phyloP scores from a whole-genome alignment of 1,140 invertebrate species.

The Drosophila ambigua region DNA sequence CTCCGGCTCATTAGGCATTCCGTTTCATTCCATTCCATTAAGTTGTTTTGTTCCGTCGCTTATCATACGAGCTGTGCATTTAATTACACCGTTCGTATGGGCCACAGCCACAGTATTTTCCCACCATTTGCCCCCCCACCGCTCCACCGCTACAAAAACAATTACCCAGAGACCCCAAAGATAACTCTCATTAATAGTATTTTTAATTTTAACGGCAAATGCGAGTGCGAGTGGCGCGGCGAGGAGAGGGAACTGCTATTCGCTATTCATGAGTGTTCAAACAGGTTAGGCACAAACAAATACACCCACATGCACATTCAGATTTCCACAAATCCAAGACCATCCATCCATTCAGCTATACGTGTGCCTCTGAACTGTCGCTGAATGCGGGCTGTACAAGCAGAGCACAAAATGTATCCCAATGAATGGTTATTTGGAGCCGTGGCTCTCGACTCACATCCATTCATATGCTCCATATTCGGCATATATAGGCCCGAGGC shows the following conservation, averaged over 20 bases:
- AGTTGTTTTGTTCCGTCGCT: slow-evolving; percentile 38
- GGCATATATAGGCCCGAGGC: slow-evolving; percentile 5
- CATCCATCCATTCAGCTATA: slow-evolving; percentile 13
- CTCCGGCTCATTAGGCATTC: too few species aligned
- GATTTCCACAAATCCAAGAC: slow-evolving; percentile 5
- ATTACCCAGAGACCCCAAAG: slow-evolving; percentile 26
- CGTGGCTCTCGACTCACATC: background rate
- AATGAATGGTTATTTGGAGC: slow-evolving; percentile 41
- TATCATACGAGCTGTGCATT: slow-evolving; percentile 26
- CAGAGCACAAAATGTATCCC: background rate
- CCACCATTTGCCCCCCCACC: slow-evolving; percentile 35
- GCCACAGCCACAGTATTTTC: slow-evolving; percentile 8
- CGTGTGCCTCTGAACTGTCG: slow-evolving; percentile 8
- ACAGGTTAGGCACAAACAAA: slow-evolving; percentile 39
- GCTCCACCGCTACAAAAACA: slow-evolving; percentile 14
- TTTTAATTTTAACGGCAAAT: slow-evolving; percentile 25
- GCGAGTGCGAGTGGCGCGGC: background rate
- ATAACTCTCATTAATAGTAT: slow-evolving; percentile 48
- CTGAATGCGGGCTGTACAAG: slow-evolving; percentile 37
- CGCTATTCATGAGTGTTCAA: slow-evolving; percentile 53
- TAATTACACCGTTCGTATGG: slow-evolving; percentile 23
- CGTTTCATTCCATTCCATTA: background rate
- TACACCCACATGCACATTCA: slow-evolving; percentile 35
- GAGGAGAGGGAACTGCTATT: background rate
- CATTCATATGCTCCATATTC: too few species aligned